phyloP scores from a whole-genome alignment of 2,113 vertebrate species.

The Asarcornis scutulata region DNA sequence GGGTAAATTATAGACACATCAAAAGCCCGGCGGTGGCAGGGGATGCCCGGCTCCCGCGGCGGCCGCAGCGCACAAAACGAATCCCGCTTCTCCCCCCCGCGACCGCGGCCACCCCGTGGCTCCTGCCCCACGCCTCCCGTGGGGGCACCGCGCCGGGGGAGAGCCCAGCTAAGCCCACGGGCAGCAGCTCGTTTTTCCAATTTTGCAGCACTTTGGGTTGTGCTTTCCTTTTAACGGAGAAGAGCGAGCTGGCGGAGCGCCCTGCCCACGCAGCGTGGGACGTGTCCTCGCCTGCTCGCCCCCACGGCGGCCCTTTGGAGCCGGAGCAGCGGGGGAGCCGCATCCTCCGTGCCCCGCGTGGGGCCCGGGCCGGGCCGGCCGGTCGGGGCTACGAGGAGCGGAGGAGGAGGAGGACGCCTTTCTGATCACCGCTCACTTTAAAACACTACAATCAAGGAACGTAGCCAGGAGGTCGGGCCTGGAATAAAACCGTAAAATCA shows the following conservation, averaged over 20 bases:
- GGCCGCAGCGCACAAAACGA: background rate
- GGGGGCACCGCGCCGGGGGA: background rate
- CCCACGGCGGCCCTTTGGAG: background rate
- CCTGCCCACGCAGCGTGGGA: background rate
- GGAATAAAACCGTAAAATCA: conserved; percentile 66
- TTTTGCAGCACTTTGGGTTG: rapidly evolving
- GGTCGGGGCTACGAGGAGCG: background rate
- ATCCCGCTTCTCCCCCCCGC: background rate
- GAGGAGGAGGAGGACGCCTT: background rate
- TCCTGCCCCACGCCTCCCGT: background rate
- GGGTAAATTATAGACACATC: background rate
- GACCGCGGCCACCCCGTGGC: background rate
- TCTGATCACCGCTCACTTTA: conserved; percentile 34
- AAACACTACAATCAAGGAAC: conserved; percentile 35
- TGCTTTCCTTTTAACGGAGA: rapidly evolving
- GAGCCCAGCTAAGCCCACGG: too few relatives aligned
- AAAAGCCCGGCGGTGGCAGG: background rate
- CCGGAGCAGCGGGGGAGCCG: background rate
- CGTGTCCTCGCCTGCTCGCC: background rate
- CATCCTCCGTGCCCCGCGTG: background rate
- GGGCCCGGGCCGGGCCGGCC: background rate
- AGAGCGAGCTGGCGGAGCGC: background rate
- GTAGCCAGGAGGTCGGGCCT: conserved; percentile 62
- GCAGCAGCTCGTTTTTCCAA: rapidly evolving
- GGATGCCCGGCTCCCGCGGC: background rate